These are phyloP conservation scores for Sebastiscus tertius DNA, from an alignment of 2,797 vertebrate genomes.

Conservation along the genomic window DNA sequence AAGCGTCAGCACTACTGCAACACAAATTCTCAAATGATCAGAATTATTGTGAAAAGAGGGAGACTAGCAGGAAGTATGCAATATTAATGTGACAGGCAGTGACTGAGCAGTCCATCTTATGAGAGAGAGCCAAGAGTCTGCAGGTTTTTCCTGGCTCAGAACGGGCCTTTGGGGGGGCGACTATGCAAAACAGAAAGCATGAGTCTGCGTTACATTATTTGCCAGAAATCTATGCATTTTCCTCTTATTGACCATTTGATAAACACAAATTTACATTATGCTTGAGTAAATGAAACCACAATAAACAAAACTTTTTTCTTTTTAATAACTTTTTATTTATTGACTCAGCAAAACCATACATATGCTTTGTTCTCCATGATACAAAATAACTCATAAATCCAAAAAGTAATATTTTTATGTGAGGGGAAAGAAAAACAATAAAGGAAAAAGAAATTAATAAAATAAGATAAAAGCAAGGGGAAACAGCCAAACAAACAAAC, in stretches of 20 bases:
- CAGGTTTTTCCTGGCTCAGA: neutral
- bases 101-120: slow-evolving; percentile 4
- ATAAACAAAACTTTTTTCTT: no score
- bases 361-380: no score
- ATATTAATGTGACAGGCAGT: slow-evolving; percentile 13
- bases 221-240: neutral
- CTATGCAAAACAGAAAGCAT: neutral
- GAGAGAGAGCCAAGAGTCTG: neutral
- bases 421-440: no score
- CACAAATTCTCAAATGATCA: neutral
- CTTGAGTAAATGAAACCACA: neutral
- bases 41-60: neutral
- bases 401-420: no score
- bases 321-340: no score
- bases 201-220: neutral
- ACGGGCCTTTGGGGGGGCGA: neutral
- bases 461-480: no score
- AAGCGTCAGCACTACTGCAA: neutral
- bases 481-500: no score
- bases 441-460: no score
- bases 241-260: no score
- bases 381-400: no score
- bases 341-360: no score
- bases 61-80: neutral
- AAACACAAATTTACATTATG: neutral